Percentiles rank a stretch among this genome's conserved stretches.
phyloP scores from a whole-genome alignment of 2,113 vertebrate species.

The Tretioscincus oriximinensis region DNA sequence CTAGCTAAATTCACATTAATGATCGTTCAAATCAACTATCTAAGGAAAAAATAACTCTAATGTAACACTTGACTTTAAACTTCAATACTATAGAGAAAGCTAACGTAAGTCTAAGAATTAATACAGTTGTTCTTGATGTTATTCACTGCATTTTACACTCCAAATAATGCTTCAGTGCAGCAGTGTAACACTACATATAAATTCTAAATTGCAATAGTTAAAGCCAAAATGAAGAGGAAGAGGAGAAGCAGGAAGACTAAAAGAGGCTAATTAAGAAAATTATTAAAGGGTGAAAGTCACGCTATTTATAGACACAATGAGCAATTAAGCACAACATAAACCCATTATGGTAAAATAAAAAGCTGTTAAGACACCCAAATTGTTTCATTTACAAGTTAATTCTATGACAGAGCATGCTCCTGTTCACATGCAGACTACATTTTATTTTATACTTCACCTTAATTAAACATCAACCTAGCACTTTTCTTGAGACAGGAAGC shows the following conservation, averaged over 20 bases:
- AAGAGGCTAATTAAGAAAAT: neutral
- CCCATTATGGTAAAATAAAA: conserved; percentile 47
- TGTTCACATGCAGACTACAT: conserved; percentile 74
- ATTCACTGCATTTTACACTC: neutral
- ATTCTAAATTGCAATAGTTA: neutral
- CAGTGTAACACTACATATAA: neutral
- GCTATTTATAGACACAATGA: conserved; percentile 44
- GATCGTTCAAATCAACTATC: neutral
- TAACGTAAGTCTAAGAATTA: conserved; percentile 34
- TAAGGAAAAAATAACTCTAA: neutral
- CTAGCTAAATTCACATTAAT: neutral
- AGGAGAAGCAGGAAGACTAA: no score
- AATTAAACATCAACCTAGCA: conserved; percentile 48
- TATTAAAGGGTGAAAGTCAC: conserved; percentile 41
- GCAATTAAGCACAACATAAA: conserved; percentile 49
- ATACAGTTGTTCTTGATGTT: conserved; percentile 17
- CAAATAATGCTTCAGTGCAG: conserved; percentile 17
- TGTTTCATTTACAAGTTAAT: conserved; percentile 47
- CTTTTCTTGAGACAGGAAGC: conserved; percentile 12
- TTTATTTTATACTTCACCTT: conserved; percentile 41
- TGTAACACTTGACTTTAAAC: conserved; percentile 32
- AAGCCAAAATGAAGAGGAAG: neutral
- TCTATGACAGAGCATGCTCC: conserved; percentile 84
- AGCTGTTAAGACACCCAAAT: conserved; percentile 34
- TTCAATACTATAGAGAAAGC: conserved; percentile 30